Percentiles rank a stretch among this genome's conserved stretches.
These are phyloP conservation scores for Conops quadrifasciatus DNA, from an alignment of 2,888 invertebrate genomes.

Conservation along the genomic window DNA sequence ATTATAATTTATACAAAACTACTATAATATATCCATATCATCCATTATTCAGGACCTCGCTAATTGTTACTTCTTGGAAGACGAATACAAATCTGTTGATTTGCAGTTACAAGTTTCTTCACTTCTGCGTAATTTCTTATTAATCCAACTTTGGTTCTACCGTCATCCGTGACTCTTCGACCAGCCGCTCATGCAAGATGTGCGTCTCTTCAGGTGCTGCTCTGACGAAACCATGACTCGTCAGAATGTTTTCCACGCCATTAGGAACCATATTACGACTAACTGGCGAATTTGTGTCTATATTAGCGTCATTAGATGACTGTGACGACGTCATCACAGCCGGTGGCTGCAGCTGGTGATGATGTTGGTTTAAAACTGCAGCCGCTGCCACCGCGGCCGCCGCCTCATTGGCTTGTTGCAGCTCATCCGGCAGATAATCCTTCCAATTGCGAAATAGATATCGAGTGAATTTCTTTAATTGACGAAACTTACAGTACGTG, in stretches of 20 bases:
- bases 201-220: background rate
- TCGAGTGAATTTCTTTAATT: constrained; percentile 88
- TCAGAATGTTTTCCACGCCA: constrained; percentile 9
- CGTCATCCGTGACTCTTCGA: background rate
- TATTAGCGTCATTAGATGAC: background rate
- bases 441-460: constrained; percentile 94
- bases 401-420: constrained; percentile 50
- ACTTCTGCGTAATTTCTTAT: background rate
- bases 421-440: constrained; percentile 82
- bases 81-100: background rate
- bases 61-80: too few species aligned
- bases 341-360: background rate
- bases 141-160: background rate
- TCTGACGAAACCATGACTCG: constrained; percentile 5
- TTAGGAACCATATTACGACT: background rate
- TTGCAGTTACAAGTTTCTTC: background rate
- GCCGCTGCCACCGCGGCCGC: constrained; percentile 43
- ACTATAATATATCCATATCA: too few species aligned
- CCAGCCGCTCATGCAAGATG: constrained; percentile 15
- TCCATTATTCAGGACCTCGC: too few species aligned
- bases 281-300: background rate
- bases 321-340: background rate
- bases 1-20: too few species aligned
- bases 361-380: constrained; percentile 1
- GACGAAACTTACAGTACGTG: constrained; percentile 92